phyloP scores from a whole-genome alignment of 2,888 invertebrate species.

The Limnephilus lunatus region DNA sequence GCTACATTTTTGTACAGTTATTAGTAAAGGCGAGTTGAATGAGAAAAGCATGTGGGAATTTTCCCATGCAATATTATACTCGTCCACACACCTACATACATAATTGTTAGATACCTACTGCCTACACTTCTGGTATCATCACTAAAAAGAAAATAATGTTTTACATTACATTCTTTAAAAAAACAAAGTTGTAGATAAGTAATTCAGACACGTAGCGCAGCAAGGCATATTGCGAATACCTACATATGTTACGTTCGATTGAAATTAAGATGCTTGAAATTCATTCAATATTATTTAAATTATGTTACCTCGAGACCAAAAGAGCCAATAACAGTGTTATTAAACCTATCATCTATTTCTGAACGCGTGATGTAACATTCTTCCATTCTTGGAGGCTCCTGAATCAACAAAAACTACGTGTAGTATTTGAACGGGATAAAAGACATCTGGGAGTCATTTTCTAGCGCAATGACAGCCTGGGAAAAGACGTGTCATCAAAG shows the following conservation, averaged over 20 bases:
- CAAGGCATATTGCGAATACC: background rate
- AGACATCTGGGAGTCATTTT: background rate
- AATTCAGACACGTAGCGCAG: background rate
- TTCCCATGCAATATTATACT: conserved; percentile 26
- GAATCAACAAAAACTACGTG: background rate
- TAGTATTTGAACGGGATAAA: background rate
- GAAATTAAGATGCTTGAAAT: background rate
- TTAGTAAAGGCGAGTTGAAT: background rate
- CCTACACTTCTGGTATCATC: background rate
- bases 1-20: background rate
- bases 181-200: background rate
- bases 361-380: conserved; percentile 2
- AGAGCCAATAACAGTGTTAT: background rate
- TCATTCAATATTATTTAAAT: background rate
- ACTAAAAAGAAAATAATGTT: background rate
- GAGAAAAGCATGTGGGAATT: conserved; percentile 39
- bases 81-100: background rate
- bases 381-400: conserved; percentile 6
- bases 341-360: conserved; percentile 4
- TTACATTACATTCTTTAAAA: background rate
- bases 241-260: background rate
- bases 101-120: conserved; percentile 4
- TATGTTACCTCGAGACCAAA: background rate
- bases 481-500: background rate
- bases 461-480: background rate